These are phyloP conservation scores for Sus scrofa DNA, from an alignment of 2,113 vertebrate species.

Conservation along the genomic window T2T-Sscrofa CM000819.6:108351001-108351500, in stretches of 20 bases:
- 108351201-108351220: background rate
- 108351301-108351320: background rate
- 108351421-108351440: background rate
- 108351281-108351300: background rate
- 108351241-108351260: background rate
- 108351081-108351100: background rate
- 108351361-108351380: background rate
- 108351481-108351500: background rate
- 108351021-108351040: conserved; percentile 24
- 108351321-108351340: background rate
- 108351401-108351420: background rate
- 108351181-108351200: background rate
- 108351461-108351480: background rate
- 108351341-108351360: background rate
- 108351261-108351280: background rate
- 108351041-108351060: background rate
- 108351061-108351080: background rate
- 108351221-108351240: background rate
- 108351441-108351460: background rate
- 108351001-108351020: background rate
- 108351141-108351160: background rate
- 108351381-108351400: background rate
- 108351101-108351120: background rate
- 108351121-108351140: background rate
- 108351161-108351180: background rate